Evolutionary conservation across 1,140 invertebrate genomes (phyloP).

Genomic region (Lasioglossum baleicum): DNA sequence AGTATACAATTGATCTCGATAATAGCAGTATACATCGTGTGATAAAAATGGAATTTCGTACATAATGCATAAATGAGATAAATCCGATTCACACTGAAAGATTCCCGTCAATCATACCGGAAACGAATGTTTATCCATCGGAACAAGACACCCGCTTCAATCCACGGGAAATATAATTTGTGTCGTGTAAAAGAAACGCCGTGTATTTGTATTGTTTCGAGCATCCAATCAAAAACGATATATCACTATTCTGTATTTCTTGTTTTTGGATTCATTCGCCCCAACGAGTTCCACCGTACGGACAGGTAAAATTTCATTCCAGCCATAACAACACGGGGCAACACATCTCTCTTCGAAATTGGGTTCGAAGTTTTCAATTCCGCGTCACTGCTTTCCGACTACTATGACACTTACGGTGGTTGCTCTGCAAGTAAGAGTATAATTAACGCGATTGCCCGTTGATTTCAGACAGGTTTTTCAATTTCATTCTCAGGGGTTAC

Average conservation of each 20-base stretch:
- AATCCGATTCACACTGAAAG: too few species aligned
- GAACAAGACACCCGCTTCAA: background rate
- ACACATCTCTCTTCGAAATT: conserved; percentile 11
- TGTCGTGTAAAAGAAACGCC: background rate
- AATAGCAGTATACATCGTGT: too few species aligned
- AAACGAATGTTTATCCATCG: background rate
- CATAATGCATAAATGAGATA: too few species aligned
- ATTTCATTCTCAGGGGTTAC: too few species aligned
- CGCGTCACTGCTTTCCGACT: background rate
- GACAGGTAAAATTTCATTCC: conserved; percentile 20
- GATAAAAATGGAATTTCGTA: too few species aligned
- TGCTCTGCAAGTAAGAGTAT: too few species aligned
- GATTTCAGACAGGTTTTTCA: background rate
- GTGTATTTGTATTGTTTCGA: background rate
- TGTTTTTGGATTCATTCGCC: conserved; percentile 19
- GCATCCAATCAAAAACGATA: conserved; percentile 19
- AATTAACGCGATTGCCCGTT: background rate
- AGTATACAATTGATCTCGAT: too few species aligned
- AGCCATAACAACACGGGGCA: background rate
- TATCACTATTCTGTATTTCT: background rate
- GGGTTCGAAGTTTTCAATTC: conserved; percentile 26
- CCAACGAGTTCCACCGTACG: background rate
- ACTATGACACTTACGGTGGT: background rate
- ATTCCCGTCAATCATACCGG: background rate
- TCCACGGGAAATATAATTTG: background rate